These are phyloP conservation scores for Arizona elegans DNA, from an alignment of 2,113 vertebrate genomes.

Conservation along the genomic window DNA sequence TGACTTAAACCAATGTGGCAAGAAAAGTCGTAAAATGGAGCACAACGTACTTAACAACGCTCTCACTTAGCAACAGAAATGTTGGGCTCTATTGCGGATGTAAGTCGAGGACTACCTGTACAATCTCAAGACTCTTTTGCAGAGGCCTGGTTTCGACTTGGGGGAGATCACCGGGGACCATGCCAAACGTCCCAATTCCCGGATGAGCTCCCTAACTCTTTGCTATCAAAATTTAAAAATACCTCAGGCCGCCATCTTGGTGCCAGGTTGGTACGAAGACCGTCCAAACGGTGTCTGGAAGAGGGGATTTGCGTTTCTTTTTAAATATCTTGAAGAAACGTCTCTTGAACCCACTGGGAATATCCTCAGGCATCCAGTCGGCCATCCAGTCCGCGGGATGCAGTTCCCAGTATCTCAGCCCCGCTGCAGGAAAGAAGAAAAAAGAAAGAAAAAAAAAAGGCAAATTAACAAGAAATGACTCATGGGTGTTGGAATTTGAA, in stretches of 20 bases:
- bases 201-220: not conserved
- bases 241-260: not conserved
- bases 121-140: not conserved
- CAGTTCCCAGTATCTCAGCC: not conserved
- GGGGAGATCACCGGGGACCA: not conserved
- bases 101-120: too few species aligned
- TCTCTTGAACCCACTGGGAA: not conserved
- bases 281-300: not conserved
- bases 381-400: not conserved
- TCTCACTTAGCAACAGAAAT: too few species aligned
- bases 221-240: not conserved
- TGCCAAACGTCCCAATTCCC: too few species aligned
- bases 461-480: not conserved
- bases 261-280: not conserved
- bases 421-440: not conserved
- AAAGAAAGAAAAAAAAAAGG: too few species aligned
- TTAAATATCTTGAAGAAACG: not conserved
- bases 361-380: not conserved
- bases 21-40: too few species aligned
- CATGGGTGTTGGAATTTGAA: not conserved
- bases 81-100: too few species aligned
- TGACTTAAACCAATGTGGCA: too few species aligned
- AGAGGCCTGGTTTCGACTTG: not conserved
- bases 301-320: not conserved
- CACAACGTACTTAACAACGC: too few species aligned